phyloP scores from a whole-genome alignment of 2,797 vertebrate genomes.

The Aphelocoma californica region DNA sequence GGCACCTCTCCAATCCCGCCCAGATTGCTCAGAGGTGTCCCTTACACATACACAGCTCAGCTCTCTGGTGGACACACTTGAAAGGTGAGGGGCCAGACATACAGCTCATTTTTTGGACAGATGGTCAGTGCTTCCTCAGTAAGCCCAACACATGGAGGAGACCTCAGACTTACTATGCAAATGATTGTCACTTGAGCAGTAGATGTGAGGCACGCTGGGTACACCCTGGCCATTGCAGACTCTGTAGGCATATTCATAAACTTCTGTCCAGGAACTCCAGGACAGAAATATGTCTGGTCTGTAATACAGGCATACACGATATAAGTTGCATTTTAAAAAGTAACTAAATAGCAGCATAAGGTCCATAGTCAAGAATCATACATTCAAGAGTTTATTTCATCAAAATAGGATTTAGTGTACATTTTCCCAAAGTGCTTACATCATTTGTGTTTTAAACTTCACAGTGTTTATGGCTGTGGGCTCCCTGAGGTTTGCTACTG shows the following conservation, averaged over 20 bases:
- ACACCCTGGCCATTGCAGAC: not conserved
- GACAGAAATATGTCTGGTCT: not conserved
- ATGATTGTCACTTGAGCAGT: not conserved
- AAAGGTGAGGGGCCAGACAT: not conserved
- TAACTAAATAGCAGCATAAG: not conserved
- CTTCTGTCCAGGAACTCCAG: not conserved
- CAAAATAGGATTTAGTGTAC: not conserved
- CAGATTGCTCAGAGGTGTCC: not conserved
- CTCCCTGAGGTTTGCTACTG: not conserved
- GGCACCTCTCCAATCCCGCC: not conserved
- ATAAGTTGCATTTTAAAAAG: not conserved
- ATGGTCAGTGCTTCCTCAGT: not conserved
- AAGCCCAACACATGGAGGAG: not conserved
- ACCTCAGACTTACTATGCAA: not conserved
- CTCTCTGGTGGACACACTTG: not conserved
- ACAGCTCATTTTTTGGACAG: not conserved
- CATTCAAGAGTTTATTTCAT: not conserved
- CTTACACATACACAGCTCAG: not conserved
- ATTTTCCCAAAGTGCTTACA: not conserved
- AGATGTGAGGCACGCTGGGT: not conserved
- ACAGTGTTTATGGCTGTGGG: not conserved
- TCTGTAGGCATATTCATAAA: not conserved
- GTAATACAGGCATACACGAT: rapidly evolving
- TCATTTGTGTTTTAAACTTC: not conserved
- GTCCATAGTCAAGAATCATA: not conserved